Evolutionary conservation across 2,113 vertebrate species (phyloP).

Genomic region (Takifugu bimaculatus): DNA sequence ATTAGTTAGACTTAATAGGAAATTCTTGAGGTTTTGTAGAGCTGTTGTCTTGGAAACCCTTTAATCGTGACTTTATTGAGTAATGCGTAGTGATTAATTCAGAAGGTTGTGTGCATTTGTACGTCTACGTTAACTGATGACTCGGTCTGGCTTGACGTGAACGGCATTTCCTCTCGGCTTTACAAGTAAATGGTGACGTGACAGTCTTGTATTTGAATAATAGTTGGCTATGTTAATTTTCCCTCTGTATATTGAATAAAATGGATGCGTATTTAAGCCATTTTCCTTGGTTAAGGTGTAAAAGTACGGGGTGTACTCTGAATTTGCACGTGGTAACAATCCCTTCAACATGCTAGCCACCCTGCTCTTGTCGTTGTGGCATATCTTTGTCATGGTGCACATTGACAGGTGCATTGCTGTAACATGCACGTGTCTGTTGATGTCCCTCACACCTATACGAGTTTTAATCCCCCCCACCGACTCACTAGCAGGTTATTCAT

Average conservation of each 20-base stretch:
- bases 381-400: too few species aligned
- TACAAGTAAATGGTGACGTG: constrained; percentile 6
- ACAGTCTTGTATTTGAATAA: constrained; percentile 34
- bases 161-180: constrained; percentile 5
- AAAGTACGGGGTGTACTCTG: constrained; percentile 7
- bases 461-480: neutral
- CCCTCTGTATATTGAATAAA: rapidly evolving
- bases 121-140: constrained; percentile 7
- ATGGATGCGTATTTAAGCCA: neutral
- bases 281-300: neutral
- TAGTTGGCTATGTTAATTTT: neutral
- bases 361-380: too few species aligned
- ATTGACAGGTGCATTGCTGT: constrained; percentile 21
- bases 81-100: too few species aligned
- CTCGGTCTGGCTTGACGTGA: neutral
- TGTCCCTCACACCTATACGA: neutral
- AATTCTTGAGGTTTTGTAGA: neutral
- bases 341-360: neutral
- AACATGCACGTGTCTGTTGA: constrained; percentile 1
- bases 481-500: neutral
- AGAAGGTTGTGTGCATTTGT: neutral
- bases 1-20: constrained; percentile 5
- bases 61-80: too few species aligned
- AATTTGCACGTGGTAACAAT: constrained; percentile 45
- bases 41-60: too few species aligned